A percentile compares a stretch with the other conserved stretches of the same genome.
Conservation (phyloP, 2,888 invertebrate species). For the Acleris laterana region DNA sequence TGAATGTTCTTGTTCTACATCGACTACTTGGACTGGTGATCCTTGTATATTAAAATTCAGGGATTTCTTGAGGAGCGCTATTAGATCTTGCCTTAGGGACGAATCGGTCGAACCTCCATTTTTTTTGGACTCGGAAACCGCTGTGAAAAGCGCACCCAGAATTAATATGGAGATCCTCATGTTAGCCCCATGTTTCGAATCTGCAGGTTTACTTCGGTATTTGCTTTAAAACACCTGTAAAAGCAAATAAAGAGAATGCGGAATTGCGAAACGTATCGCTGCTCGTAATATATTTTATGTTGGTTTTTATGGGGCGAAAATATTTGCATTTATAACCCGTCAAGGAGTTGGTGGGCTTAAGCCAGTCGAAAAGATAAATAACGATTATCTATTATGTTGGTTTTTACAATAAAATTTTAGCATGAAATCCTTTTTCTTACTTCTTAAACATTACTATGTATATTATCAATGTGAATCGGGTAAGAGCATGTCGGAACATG, state of each 20-base stretch:
- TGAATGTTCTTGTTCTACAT: too few species aligned
- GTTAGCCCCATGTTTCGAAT: constrained; percentile 35
- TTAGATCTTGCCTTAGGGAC: too few species aligned
- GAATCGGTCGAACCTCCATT: constrained; percentile 28
- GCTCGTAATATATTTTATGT: constrained; percentile 26
- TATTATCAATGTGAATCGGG: too few species aligned
- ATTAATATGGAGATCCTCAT: constrained; percentile 48
- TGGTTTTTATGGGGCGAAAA: constrained; percentile 23
- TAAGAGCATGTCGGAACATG: too few species aligned
- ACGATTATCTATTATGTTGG: too few species aligned
- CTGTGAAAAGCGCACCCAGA: constrained; percentile 36
- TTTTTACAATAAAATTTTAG: too few species aligned
- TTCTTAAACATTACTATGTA: too few species aligned
- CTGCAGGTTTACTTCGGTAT: not conserved
- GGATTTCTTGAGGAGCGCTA: too few species aligned
- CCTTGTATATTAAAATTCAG: too few species aligned
- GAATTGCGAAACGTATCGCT: constrained; percentile 45
- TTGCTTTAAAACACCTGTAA: not conserved
- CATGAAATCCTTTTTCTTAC: too few species aligned
- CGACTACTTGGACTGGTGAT: too few species aligned
- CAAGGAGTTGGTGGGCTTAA: constrained; percentile 6
- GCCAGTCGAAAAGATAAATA: constrained; percentile 17
- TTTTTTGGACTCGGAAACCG: constrained; percentile 44
- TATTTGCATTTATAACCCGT: constrained; percentile 22
- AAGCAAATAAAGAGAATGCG: constrained; percentile 34